phyloP scores from a whole-genome alignment of 2,888 invertebrate species.

The Synergus umbraculus region DNA sequence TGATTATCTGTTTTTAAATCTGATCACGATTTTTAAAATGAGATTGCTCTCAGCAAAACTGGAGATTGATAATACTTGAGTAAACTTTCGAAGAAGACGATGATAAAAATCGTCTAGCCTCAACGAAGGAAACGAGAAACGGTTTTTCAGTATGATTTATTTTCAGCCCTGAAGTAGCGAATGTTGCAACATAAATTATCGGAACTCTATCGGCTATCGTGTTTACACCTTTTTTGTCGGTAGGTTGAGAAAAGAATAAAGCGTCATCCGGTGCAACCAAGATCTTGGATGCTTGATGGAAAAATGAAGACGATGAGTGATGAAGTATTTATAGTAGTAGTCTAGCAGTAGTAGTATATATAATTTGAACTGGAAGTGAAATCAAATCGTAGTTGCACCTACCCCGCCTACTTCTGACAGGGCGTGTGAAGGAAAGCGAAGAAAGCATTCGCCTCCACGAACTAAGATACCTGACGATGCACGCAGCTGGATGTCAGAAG shows the following conservation, averaged over 20 bases:
- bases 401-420: conserved; percentile 11
- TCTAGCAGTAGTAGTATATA: background rate
- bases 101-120: background rate
- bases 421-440: conserved; percentile 41
- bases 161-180: background rate
- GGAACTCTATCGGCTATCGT: background rate
- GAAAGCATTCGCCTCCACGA: conserved; percentile 39
- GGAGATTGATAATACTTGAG: no score
- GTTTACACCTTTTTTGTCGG: background rate
- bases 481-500: conserved; percentile 50
- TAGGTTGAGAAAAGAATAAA: background rate
- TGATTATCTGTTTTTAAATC: no score
- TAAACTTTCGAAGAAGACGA: no score
- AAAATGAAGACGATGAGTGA: conserved; percentile 7
- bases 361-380: conserved; percentile 48
- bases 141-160: background rate
- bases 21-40: no score
- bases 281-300: background rate
- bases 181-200: background rate
- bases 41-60: no score
- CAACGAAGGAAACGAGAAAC: background rate
- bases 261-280: background rate
- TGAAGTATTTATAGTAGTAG: background rate
- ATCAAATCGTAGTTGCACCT: conserved; percentile 33
- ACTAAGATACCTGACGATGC: conserved; percentile 41